These are phyloP conservation scores for Corythoichthys intestinalis DNA, from an alignment of 2,113 vertebrate species.

Conservation along the genomic window DNA sequence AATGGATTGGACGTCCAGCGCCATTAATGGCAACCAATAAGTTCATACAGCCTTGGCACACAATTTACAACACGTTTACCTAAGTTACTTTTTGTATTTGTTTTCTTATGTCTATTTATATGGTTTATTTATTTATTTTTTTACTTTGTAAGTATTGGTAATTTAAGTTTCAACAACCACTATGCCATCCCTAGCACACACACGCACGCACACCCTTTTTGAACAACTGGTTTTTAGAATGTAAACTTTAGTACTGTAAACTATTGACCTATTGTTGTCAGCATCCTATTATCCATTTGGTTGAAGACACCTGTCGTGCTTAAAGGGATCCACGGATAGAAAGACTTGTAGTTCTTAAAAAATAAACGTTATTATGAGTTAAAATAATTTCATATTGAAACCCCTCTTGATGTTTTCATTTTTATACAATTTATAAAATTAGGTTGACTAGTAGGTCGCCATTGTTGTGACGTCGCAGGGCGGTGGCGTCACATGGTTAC, in stretches of 20 bases:
- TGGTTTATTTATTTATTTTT: neutral
- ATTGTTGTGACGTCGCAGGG: no score
- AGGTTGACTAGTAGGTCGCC: no score
- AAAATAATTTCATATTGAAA: no score
- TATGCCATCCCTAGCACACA: slow-evolving; percentile 13
- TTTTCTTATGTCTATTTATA: neutral
- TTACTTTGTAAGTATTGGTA: neutral
- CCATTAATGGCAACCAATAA: neutral
- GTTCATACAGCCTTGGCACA: neutral
- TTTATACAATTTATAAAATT: no score
- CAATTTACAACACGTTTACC: slow-evolving; percentile 16
- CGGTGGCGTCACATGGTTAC: no score
- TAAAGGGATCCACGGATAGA: neutral
- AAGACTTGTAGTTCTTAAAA: no score
- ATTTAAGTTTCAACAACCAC: slow-evolving; percentile 11
- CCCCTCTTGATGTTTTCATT: no score
- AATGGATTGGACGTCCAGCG: no score
- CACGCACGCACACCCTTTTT: slow-evolving; percentile 2
- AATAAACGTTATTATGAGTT: no score
- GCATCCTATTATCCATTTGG: slow-evolving; percentile 16
- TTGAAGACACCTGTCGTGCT: neutral
- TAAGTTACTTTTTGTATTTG: slow-evolving; percentile 16
- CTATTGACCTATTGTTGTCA: slow-evolving; percentile 8
- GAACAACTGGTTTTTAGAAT: slow-evolving; percentile 3
- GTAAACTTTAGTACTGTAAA: slow-evolving; percentile 23